Evolutionary conservation across 2,797 vertebrate species (phyloP).

Genomic region (Sorex maritimensis): DNA sequence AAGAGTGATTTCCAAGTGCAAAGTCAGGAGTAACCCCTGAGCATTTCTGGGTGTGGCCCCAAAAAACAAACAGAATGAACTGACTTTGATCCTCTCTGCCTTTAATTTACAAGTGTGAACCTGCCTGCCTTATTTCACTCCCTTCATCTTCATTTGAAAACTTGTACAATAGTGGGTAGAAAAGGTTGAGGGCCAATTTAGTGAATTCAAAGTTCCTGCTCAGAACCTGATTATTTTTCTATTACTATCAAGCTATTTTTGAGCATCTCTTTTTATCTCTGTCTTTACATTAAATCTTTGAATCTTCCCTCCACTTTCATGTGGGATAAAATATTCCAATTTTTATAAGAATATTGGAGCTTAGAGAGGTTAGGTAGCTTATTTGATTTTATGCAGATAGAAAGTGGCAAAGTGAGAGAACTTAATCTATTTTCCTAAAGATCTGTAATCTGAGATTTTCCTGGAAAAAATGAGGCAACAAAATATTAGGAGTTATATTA

Average conservation of each 20-base stretch:
- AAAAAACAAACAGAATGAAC: not conserved
- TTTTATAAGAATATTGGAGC: not conserved
- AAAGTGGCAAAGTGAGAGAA: not conserved
- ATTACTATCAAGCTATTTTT: not conserved
- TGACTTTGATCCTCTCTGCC: not conserved
- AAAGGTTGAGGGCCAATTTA: not conserved
- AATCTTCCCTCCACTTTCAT: not conserved
- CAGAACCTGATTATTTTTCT: not conserved
- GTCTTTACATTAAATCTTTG: not conserved
- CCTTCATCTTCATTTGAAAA: not conserved
- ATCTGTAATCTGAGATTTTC: not conserved
- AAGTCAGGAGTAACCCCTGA: too few relatives aligned
- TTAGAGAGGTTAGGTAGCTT: not conserved
- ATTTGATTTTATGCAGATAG: not conserved
- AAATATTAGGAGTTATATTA: not conserved
- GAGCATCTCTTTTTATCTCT: not conserved
- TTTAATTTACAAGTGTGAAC: not conserved
- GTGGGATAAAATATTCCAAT: not conserved
- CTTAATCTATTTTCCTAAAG: constrained; percentile 20
- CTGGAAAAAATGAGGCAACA: not conserved
- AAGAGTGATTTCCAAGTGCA: too few relatives aligned
- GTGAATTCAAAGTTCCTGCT: not conserved
- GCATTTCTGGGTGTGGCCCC: too few relatives aligned
- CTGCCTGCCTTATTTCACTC: not conserved
- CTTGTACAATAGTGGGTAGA: not conserved